Evolutionary conservation across 2,888 invertebrate genomes (phyloP).

Genomic region (Dascillus cervinus): DNA sequence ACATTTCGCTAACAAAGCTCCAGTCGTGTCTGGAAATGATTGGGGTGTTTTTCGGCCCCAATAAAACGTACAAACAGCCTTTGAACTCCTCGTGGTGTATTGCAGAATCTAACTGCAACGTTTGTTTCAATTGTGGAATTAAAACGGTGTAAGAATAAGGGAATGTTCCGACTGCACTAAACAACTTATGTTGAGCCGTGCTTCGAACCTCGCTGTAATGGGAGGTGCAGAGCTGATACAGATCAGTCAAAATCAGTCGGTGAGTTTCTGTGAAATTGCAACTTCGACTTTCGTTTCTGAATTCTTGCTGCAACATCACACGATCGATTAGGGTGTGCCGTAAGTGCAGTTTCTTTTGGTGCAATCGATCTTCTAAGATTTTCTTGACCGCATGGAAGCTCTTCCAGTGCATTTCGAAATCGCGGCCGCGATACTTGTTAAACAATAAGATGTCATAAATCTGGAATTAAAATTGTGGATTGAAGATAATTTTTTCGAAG

Average conservation of each 20-base stretch:
- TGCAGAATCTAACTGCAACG: slow-evolving; percentile 53
- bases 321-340: slow-evolving; percentile 59
- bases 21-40: slow-evolving; percentile 69
- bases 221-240: slow-evolving; percentile 56
- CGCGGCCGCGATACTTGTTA: slow-evolving; percentile 47
- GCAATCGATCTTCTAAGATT: slow-evolving; percentile 55
- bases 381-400: slow-evolving; percentile 56
- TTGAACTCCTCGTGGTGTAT: slow-evolving; percentile 63
- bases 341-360: slow-evolving; percentile 53
- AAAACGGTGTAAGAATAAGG: slow-evolving; percentile 64
- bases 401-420: slow-evolving; percentile 59
- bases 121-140: slow-evolving; percentile 52
- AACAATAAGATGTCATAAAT: slow-evolving; percentile 59
- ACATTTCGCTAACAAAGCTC: slow-evolving; percentile 60
- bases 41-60: slow-evolving; percentile 58
- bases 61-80: slow-evolving; percentile 70
- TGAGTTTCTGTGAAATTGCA: slow-evolving; percentile 54
- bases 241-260: slow-evolving; percentile 50
- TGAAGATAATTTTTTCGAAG: slow-evolving; percentile 1
- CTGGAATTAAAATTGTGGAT: slow-evolving; percentile 39
- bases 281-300: slow-evolving; percentile 42
- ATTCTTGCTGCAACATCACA: slow-evolving; percentile 58
- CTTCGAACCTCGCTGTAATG: slow-evolving; percentile 63
- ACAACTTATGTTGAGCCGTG: slow-evolving; percentile 59
- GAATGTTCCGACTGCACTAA: slow-evolving; percentile 54